Evolutionary conservation across 1,140 invertebrate species (phyloP), one percentile per base, ranked within the genome.

Genomic region (Trachymyrmex cornetzi): DNA sequence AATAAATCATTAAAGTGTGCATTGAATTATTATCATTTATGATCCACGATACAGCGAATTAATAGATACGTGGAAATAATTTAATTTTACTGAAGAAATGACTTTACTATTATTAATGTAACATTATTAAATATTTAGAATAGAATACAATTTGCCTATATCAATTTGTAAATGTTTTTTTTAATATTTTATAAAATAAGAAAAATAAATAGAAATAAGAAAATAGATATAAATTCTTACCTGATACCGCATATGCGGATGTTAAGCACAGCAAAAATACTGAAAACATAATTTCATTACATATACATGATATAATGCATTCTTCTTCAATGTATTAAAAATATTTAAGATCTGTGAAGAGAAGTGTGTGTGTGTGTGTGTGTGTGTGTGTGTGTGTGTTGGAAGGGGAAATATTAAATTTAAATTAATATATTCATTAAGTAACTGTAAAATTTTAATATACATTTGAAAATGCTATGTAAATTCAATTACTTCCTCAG

Each of bases 191-290:
- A 53, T 69, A 24, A 59, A 57, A 61, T 48, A 61, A 14, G 9
- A 38, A 61, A 87, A 19, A 22, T 11, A 44, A 12, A 38, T 38
- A 38, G 6, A 38, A 66, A 89, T 44, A 44, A 44, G 38, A 44
- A 11, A 44, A 44, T 44, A 44, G 7, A 44, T 11, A 44, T 11
- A 44, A 44, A 44, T 44, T 44, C 87, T 71, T 85, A 93, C 93
- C 86, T 69, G 91, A 89, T 24, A 91, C 75, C 55, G 92, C 92
- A 48, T 30, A 87, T 9, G 74, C 82, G 57, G 88, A 61, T 22
- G 89, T 84, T 22, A 92, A 11, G 19, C 77, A 91, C 24, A 86
- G 88, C 80, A 92, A 59, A 14, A 93, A 79, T 34, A 75, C 92
- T 93, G 71, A 12, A 90, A 88, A 82, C 66, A 88, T 16, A 80